Conservation (phyloP, 2,888 invertebrate genomes). For the Girardia tigrina region DNA sequence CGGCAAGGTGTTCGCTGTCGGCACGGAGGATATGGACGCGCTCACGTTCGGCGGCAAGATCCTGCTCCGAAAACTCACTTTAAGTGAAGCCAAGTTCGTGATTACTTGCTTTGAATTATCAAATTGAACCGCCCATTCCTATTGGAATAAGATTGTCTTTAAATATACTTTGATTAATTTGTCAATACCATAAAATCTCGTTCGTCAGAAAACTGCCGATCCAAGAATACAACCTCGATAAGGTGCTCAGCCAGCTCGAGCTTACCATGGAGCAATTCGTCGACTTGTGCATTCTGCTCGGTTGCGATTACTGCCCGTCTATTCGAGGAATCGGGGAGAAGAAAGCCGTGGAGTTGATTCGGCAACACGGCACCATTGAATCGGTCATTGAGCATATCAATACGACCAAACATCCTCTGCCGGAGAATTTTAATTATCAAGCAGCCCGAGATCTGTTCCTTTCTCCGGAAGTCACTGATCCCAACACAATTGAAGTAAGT, state of each 20-base stretch:
- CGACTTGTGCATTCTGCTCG: slow-evolving; percentile 88
- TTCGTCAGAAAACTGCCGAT: slow-evolving; percentile 91
- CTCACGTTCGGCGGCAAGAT: slow-evolving; percentile 81
- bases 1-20: slow-evolving; percentile 75
- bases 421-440: slow-evolving; percentile 71
- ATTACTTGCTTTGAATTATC: too few relatives aligned
- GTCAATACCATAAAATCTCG: too few relatives aligned
- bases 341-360: slow-evolving; percentile 79
- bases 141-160: too few relatives aligned
- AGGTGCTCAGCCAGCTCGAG: slow-evolving; percentile 67
- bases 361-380: slow-evolving; percentile 69
- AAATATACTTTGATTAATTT: too few relatives aligned
- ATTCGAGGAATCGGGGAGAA: slow-evolving; percentile 77
- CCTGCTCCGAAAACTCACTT: slow-evolving; percentile 77
- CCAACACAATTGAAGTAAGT: slow-evolving; percentile 1
- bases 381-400: slow-evolving; percentile 63
- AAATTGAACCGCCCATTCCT: too few relatives aligned
- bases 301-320: slow-evolving; percentile 95
- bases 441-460: slow-evolving; percentile 72
- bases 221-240: slow-evolving; percentile 77
- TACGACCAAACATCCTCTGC: slow-evolving; percentile 53
- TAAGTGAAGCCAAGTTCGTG: slow-evolving; percentile 89
- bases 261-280: slow-evolving; percentile 72
- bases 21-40: slow-evolving; percentile 99
- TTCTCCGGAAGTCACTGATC: slow-evolving; percentile 65